Conservation (phyloP, 2,113 vertebrate genomes). For the Penelope pileata region DNA sequence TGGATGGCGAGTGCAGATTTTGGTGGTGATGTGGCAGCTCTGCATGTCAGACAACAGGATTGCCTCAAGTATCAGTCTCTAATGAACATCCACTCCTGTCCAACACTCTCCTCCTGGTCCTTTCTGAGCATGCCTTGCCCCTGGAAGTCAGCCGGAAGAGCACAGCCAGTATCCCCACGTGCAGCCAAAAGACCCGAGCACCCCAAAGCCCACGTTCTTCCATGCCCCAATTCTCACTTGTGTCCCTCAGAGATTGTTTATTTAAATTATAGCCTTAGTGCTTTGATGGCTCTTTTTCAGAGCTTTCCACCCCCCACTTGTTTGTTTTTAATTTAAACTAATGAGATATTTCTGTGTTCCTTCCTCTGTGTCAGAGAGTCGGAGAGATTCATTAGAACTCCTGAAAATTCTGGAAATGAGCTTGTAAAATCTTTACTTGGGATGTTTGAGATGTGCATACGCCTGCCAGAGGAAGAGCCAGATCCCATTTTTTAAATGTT, state of each 20-base stretch:
- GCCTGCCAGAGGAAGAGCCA: slow-evolving; percentile 42
- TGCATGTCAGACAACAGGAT: neutral
- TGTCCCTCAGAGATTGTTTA: neutral
- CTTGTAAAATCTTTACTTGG: slow-evolving; percentile 60
- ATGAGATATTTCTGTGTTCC: slow-evolving; percentile 45
- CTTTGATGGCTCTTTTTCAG: neutral
- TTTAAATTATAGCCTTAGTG: neutral
- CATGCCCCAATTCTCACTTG: neutral
- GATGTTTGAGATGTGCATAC: slow-evolving; percentile 49
- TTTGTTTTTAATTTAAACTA: slow-evolving; percentile 45
- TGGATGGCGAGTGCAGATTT: neutral
- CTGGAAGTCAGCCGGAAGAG: neutral
- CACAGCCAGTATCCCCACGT: neutral
- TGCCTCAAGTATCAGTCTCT: neutral
- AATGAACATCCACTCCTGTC: neutral
- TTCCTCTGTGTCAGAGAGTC: slow-evolving; percentile 42
- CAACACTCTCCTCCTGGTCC: neutral
- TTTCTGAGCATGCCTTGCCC: neutral
- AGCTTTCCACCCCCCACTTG: neutral
- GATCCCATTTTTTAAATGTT: slow-evolving; percentile 21
- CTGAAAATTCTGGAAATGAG: slow-evolving; percentile 30
- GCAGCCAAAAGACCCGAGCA: neutral
- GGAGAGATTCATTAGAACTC: slow-evolving; percentile 47
- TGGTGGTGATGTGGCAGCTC: neutral
- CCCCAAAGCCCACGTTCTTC: neutral